A percentile compares a stretch with the other conserved stretches of the same genome.
phyloP scores from a whole-genome alignment of 2,113 vertebrate genomes.

The Pteropus alecto region DNA sequence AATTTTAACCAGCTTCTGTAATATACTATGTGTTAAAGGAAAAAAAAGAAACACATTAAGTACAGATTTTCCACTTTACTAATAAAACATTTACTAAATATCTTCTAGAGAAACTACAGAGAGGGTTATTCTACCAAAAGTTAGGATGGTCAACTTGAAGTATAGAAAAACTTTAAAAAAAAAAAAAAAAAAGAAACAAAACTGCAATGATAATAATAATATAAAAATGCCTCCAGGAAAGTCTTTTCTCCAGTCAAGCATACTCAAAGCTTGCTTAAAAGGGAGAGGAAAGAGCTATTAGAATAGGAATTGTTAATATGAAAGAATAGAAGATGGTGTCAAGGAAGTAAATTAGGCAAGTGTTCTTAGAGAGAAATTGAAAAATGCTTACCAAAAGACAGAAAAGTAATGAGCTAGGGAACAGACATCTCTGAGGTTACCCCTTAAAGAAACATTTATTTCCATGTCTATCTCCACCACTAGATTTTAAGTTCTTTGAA shows the following conservation, averaged over 20 bases:
- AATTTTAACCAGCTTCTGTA: conserved; percentile 21
- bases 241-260: conserved; percentile 7
- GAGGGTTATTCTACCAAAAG: conserved; percentile 16
- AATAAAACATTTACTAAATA: conserved; percentile 28
- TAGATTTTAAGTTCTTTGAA: conserved; percentile 33
- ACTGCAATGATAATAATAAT: conserved; percentile 19
- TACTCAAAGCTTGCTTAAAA: conserved; percentile 39
- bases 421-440: conserved; percentile 17
- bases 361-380: conserved; percentile 35
- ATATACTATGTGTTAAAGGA: background rate
- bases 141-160: background rate
- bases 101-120: conserved; percentile 24
- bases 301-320: conserved; percentile 37
- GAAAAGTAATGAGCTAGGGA: conserved; percentile 10
- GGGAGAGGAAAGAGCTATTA: conserved; percentile 37
- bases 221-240: conserved; percentile 44
- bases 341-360: background rate
- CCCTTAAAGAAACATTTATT: conserved; percentile 6
- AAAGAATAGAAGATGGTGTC: background rate
- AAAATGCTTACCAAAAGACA: conserved; percentile 37
- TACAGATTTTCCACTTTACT: background rate
- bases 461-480: background rate
- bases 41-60: background rate
- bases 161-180: conserved; percentile 23
- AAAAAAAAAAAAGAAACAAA: conserved; percentile 40